Evolutionary conservation across 2,113 vertebrate species (phyloP), one percentile per base, ranked within the genome.

Genomic region (Vireo altiloquus): DNA sequence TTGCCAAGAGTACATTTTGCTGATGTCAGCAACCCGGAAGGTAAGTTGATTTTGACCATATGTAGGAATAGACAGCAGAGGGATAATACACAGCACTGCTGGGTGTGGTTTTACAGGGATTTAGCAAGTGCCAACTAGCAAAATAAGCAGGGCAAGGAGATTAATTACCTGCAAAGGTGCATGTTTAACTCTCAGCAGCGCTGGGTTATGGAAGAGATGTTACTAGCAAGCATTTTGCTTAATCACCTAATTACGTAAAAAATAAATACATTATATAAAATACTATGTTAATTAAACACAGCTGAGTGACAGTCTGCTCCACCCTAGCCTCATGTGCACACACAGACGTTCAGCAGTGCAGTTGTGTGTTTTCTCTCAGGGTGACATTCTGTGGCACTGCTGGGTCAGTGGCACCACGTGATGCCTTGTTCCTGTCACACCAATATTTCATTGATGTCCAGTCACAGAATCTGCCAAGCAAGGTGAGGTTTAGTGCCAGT

Each of bases 41-140:
- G 97, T 97, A 94, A 96, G 96, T 95, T 97, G 96, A 96, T 97
- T 98, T 97, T 98, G 98, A 98, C 98, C 98, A 98, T 98, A 97
- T 97, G 97, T 98, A 98, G 98, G 91, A 98, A 97, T 94, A 97
- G 97, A 96, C 94, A 97, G 96, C 90, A 96, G 84, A 97, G 96
- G 97, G 97, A 97, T 97, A 97, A 97, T 94, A 96, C 97, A 95
- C 95, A 97, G 94, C 97, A 95, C 94, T 96, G 96, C 93, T 97
- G 98, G 98, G 98, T 97, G 98, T 97, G 97, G 97, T 97, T 97
- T 97, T 96, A 92, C 96, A 95, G 94, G 95, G 97, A 97, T 96
- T 97, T 97, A 98, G 98, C 98, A 98, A 98, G 97, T 97, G 96
- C 96, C 97, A 97, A 97, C 97, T 98, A 97, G 98, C 98, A 98